Evolutionary conservation across 2,113 vertebrate species (phyloP), one percentile per base, ranked within the genome.

Genomic region (Odocoileus virginianus): DNA sequence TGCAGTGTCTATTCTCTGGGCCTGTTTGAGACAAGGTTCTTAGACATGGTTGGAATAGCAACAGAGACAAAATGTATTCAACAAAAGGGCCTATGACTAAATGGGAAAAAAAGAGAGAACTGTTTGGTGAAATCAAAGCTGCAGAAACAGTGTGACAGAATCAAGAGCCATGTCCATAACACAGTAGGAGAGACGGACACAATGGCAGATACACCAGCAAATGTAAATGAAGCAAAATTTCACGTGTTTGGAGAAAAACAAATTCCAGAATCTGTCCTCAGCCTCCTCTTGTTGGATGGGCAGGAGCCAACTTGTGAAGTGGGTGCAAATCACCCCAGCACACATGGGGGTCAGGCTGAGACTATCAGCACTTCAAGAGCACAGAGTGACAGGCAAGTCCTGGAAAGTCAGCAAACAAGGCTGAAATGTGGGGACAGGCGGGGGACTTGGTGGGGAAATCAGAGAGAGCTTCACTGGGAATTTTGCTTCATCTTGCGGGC

Each of bases 321-420:
- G 47, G 28, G 2, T 25, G 11, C n/a, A 50, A 67, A 47, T 12
- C 21, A 28, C 5, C 25, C 1, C 23, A 14, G 0, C n/a, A 30
- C 0, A 36, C 1, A 0, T 8, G 3, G 52, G 5, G 1, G 47
- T 13, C 5, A 7, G 13, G 15, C 11, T 36, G 28, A 76, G 45
- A 10, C 4, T 4, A 3, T 19, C 0, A 71, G n/a, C n/a, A 60
- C 27, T 36, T 36, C 19, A 33, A 67, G 61, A 55, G 71, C 27
- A 25, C 4, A 12, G 28, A 47, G 9, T 54, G 21, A 13, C 23
- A 14, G 10, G 16, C 2, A 2, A 67, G 25, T 12, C 47, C 6
- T 17, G 17, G 36, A 7, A 9, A 15, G 2, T 50, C 10, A 52
- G 27, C 17, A 57, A 54, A 36, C 1, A 0, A 45, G 28, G 25